A percentile compares a stretch with the other conserved stretches of the same genome.
These are phyloP conservation scores for Pseudorectes ferrugineus DNA, from an alignment of 2,113 vertebrate genomes.

Conservation along the genomic window DNA sequence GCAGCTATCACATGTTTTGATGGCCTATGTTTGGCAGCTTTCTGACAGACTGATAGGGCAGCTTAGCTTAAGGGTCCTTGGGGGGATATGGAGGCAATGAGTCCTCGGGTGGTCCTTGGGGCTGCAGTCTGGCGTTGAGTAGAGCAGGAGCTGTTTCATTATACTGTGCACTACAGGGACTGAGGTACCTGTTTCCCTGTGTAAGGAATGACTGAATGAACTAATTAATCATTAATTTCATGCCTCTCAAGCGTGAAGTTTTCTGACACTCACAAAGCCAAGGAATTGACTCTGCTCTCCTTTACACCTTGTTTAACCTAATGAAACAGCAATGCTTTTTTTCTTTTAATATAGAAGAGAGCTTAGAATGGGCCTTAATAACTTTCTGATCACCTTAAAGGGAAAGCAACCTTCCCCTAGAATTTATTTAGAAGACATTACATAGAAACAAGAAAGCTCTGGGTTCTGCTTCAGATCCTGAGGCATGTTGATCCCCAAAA, in stretches of 20 bases:
- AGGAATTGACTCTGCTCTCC: neutral
- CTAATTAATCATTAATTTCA: conserved; percentile 53
- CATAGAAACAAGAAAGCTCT: neutral
- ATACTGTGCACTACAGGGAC: neutral
- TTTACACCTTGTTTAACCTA: conserved; percentile 6
- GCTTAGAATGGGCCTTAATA: neutral
- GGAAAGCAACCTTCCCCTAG: neutral
- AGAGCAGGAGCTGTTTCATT: neutral
- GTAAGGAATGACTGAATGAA: neutral
- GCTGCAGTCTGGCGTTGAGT: neutral
- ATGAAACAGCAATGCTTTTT: neutral
- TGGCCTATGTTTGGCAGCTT: neutral
- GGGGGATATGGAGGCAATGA: neutral
- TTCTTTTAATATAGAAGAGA: neutral
- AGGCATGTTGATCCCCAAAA: neutral
- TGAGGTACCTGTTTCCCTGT: neutral
- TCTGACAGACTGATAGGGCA: accelerated
- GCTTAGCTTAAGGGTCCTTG: neutral
- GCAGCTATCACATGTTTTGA: neutral
- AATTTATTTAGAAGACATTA: neutral
- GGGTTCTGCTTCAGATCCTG: neutral
- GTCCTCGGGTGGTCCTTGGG: neutral
- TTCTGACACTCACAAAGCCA: neutral
- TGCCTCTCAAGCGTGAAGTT: conserved; percentile 2
- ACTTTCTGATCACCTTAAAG: neutral